Evolutionary conservation across 2,113 vertebrate species (phyloP), one percentile per base, ranked within the genome.

Genomic region (Chamaea fasciata): DNA sequence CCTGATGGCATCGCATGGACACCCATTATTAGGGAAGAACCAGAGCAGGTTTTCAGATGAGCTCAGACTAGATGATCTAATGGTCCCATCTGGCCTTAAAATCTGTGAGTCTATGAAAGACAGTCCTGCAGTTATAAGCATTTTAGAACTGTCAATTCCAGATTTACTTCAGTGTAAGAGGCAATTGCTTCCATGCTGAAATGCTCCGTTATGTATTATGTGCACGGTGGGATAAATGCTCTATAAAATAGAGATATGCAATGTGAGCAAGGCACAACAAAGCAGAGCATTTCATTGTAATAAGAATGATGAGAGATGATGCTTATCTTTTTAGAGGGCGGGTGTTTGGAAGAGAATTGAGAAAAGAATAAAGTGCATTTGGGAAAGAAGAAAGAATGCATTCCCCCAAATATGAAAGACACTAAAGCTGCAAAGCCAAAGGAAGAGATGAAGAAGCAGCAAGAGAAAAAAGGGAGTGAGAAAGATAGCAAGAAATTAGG

Each of bases 51-150:
- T 95, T 97, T 96, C 91, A 96, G 95, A 97, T 97, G 95, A 96
- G 95, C 95, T 97, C 96, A 97, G 96, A 96, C 95, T 95, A 96
- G 95, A 96, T 96, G 95, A 97, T 95, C 93, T 97, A 97, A 96
- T 96, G 93, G 95, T 95, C 95, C 94, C 95, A 96, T 96, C 94
- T 97, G 95, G 96, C 93, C 96, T 97, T 97, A 95, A 95, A 97
- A 97, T 97, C 96, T 97, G 94, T 97, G 96, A 96, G 85, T 97
- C 89, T 96, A 91, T 95, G 96, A 95, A 94, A 97, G 96, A 95
- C 83, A 89, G 95, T 97, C 96, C 96, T 85, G 94, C 94, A 96
- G 94, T 94, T 95, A 95, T 71, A 95, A 95, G 94, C 96, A 94
- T 97, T 97, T 96, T 95, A 96, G 91, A 96, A 96, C 91, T 91